Percentiles rank a stretch among this genome's conserved stretches.
phyloP scores from a whole-genome alignment of 2,888 invertebrate species.

The Ophion slaviceki region DNA sequence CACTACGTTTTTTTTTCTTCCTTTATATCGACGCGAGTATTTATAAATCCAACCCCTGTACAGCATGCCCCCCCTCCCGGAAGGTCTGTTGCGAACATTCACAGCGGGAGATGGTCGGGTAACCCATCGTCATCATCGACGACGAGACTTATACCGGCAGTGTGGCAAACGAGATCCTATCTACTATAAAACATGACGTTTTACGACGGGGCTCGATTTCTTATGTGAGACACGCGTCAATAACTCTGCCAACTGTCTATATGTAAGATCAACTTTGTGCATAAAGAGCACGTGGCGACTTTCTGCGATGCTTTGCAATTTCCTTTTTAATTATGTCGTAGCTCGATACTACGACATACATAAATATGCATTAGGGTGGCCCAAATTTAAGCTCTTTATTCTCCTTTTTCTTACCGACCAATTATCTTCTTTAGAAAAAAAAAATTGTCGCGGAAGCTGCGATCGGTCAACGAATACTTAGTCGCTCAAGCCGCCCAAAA shows the following conservation, averaged over 20 bases:
- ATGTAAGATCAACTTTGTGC: not conserved
- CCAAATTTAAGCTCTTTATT: no score
- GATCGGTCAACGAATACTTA: no score
- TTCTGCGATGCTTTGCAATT: not conserved
- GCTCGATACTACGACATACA: not conserved
- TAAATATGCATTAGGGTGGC: not conserved
- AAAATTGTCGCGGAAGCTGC: no score
- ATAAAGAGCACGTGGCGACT: not conserved
- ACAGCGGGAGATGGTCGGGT: slow-evolving; percentile 69
- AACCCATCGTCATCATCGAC: slow-evolving; percentile 65
- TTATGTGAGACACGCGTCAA: slow-evolving; percentile 67
- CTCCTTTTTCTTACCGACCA: no score
- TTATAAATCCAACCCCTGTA: slow-evolving; percentile 37
- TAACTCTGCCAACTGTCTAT: slow-evolving; percentile 43
- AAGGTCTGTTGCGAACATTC: slow-evolving; percentile 79
- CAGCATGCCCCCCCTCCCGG: slow-evolving; percentile 68
- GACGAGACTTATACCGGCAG: slow-evolving; percentile 49
- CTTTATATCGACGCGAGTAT: slow-evolving; percentile 33
- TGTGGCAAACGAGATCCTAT: slow-evolving; percentile 60
- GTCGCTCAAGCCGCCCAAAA: no score
- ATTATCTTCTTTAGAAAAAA: no score
- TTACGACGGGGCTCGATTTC: slow-evolving; percentile 69
- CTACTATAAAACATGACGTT: slow-evolving; percentile 64
- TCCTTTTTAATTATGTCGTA: not conserved
- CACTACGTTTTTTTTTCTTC: not conserved